Percentiles rank a stretch among this genome's conserved stretches.
phyloP scores from a whole-genome alignment of 2,888 invertebrate genomes.

The Craniophora ligustri region DNA sequence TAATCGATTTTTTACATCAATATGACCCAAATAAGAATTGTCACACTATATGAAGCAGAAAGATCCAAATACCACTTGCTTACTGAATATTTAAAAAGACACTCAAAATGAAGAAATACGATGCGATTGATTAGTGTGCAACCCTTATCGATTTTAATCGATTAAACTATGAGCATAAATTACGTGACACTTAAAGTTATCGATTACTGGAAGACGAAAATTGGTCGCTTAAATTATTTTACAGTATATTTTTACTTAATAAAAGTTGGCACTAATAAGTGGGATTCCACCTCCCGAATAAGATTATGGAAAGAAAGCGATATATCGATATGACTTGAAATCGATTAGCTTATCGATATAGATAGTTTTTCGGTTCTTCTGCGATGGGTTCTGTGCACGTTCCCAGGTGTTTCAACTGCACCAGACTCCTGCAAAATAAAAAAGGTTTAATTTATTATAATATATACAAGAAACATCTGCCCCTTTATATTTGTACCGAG shows the following conservation, averaged over 20 bases:
- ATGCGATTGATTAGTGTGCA: constrained; percentile 51
- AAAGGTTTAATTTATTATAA: no score
- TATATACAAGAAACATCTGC: no score
- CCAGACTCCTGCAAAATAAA: constrained; percentile 89
- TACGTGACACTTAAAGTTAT: constrained; percentile 45
- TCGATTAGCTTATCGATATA: constrained; percentile 89
- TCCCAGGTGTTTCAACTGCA: constrained; percentile 93
- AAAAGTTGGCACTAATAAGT: constrained; percentile 77
- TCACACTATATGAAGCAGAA: constrained; percentile 48
- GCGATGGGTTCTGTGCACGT: constrained; percentile 95
- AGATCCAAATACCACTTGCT: constrained; percentile 38
- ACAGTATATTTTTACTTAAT: constrained; percentile 56
- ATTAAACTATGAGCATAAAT: constrained; percentile 38
- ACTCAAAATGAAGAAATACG: constrained; percentile 59
- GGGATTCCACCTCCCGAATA: constrained; percentile 59
- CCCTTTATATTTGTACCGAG: no score
- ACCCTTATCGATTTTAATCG: constrained; percentile 22
- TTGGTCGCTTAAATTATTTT: constrained; percentile 62
- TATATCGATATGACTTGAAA: constrained; percentile 65
- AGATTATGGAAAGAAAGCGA: constrained; percentile 67
- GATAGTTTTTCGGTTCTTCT: constrained; percentile 95
- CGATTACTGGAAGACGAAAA: constrained; percentile 67
- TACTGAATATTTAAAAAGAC: no score
- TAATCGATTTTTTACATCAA: constrained; percentile 26
- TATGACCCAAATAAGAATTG: constrained; percentile 14